phyloP scores from a whole-genome alignment of 1,140 invertebrate species.

The Anastatus disparis region DNA sequence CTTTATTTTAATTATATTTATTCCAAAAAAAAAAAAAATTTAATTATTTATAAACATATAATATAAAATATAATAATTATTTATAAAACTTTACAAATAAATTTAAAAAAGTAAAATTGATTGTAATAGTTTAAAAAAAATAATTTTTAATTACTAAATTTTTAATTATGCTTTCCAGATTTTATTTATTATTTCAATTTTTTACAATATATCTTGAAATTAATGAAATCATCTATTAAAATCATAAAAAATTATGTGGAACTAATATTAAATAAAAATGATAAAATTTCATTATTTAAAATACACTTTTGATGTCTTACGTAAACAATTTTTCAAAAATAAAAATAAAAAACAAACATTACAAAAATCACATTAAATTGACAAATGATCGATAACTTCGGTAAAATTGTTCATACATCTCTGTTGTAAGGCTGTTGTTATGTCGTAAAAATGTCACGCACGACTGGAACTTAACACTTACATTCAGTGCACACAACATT shows the following conservation, averaged over 20 bases:
- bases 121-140: too few relatives aligned
- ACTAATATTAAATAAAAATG: not conserved
- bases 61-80: not conserved
- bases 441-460: constrained; percentile 9
- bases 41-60: too few relatives aligned
- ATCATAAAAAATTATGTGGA: too few relatives aligned
- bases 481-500: too few relatives aligned
- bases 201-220: too few relatives aligned
- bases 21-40: too few relatives aligned
- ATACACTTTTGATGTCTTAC: too few relatives aligned
- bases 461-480: constrained; percentile 20
- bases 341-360: not conserved
- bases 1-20: too few relatives aligned
- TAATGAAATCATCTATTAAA: too few relatives aligned
- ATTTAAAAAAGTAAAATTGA: not conserved
- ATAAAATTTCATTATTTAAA: not conserved
- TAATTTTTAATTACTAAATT: too few relatives aligned
- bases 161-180: too few relatives aligned
- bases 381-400: constrained; percentile 4
- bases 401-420: not conserved
- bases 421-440: not conserved
- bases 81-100: not conserved
- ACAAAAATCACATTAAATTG: not conserved
- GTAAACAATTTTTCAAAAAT: not conserved
- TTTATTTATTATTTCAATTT: too few relatives aligned